A percentile compares a stretch with the other conserved stretches of the same genome.
phyloP scores from a whole-genome alignment of 2,113 vertebrate species.

The Machaerirhynchus nigripectus region DNA sequence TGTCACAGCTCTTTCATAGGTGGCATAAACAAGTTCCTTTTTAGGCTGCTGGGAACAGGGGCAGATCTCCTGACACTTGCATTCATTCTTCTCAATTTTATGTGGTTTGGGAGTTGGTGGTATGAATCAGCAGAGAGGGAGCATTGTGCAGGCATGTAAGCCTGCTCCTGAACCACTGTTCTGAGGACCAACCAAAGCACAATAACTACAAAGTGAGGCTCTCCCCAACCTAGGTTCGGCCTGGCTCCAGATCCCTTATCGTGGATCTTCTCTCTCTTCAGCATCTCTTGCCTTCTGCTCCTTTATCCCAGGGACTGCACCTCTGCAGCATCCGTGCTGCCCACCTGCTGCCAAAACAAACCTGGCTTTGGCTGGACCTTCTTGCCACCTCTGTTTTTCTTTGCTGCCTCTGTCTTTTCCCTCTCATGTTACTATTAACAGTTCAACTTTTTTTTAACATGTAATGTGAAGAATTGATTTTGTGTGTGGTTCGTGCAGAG shows the following conservation, averaged over 20 bases:
- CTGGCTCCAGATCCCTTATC: not conserved
- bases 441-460: not conserved
- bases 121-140: slow-evolving; percentile 4
- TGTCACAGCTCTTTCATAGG: not conserved
- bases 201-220: not conserved
- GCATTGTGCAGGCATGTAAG: not conserved
- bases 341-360: not conserved
- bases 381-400: not conserved
- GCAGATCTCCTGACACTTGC: not conserved
- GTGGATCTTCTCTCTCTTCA: not conserved
- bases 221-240: not conserved
- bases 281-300: not conserved
- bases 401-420: not conserved
- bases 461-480: not conserved
- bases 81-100: not conserved
- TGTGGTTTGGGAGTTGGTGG: not conserved
- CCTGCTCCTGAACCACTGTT: not conserved
- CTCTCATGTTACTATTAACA: not conserved
- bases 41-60: not conserved
- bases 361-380: not conserved
- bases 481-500: fast-evolving
- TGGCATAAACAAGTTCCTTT: not conserved
- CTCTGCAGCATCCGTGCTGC: not conserved
- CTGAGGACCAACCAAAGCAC: not conserved
- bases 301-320: fast-evolving